Base-by-base conservation (phyloP, 2,797 vertebrate species). In the Oceanodroma leucorhoa region DNA sequence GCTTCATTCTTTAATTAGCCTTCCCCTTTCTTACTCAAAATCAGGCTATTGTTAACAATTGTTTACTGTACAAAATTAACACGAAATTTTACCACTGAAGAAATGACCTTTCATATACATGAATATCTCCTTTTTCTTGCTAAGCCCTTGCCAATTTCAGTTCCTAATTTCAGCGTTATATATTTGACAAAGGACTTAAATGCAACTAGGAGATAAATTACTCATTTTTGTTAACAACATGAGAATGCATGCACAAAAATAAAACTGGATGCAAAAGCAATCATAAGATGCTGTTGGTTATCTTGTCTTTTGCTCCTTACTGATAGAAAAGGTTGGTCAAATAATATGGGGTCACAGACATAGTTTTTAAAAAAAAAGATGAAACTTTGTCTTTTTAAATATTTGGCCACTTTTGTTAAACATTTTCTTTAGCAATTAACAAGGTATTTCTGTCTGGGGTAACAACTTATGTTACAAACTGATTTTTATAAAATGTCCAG, bases 1-100 rank as follows among this genome's bases (percentile, higher is more conserved):
- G 41, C 75, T 89, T 88, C 48, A 26, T 92, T 95, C 83, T 91
- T 95, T 93, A 64, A 53, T 87, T 79, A 89, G 51, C 40, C 61
- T 94, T 93, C 83, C 87, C 71, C 57, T 94, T 94, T 85, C 48
- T 92, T 87, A 55, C 12, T 87, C 36, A 60, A 54, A n/a, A 26
- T 77, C 29, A 88, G 69, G 23, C 48, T 66, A 87, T 57, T 34
- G 27, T 85, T 95, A 54, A 54, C 61, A 46, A 18, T 82, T 55
- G 71, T 72, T 60, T 54, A 38, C 40, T 19, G 45, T 51, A 45
- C 30, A 78, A 83, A 82, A 60, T 48, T 57, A 80, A 83, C 65
- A 65, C 5, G 5, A 88, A 78, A 67, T 51, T 90, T 87, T 83
- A 60, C 55, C 40, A 53, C 76, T 90, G 54, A 81, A 90, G 69